These are phyloP conservation scores for Herpetotheres cachinnans DNA, from an alignment of 2,113 vertebrate genomes.

Conservation along the genomic window DNA sequence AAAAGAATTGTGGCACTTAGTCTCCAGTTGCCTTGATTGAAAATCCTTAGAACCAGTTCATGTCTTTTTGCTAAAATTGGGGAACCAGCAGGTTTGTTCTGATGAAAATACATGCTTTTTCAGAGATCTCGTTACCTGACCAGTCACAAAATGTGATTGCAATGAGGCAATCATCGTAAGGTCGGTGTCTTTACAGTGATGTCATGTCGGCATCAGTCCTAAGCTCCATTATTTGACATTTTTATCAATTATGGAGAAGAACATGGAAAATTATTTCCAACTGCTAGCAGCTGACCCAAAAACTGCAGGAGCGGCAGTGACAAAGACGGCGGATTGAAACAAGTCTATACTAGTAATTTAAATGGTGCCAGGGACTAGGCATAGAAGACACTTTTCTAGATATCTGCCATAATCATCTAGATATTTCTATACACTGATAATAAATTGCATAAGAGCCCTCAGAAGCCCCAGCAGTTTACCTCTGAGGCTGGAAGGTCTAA, in stretches of 20 bases:
- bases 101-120: background rate
- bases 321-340: background rate
- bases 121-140: background rate
- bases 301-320: background rate
- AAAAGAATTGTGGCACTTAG: background rate
- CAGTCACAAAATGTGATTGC: background rate
- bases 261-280: background rate
- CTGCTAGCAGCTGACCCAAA: background rate
- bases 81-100: background rate
- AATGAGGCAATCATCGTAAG: background rate
- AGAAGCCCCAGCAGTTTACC: background rate
- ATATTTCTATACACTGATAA: background rate
- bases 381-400: background rate
- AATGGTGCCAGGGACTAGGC: background rate
- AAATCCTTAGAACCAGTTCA: background rate
- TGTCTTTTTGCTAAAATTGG: background rate
- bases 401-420: background rate
- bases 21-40: background rate
- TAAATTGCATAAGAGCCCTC: background rate
- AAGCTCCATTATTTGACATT: background rate
- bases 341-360: background rate
- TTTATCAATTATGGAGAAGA: background rate
- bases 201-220: background rate
- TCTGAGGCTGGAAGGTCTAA: background rate
- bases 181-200: background rate